Percentiles rank a stretch among this genome's conserved stretches.
phyloP scores from a whole-genome alignment of 2,888 invertebrate genomes.

The Lissonota sp. region DNA sequence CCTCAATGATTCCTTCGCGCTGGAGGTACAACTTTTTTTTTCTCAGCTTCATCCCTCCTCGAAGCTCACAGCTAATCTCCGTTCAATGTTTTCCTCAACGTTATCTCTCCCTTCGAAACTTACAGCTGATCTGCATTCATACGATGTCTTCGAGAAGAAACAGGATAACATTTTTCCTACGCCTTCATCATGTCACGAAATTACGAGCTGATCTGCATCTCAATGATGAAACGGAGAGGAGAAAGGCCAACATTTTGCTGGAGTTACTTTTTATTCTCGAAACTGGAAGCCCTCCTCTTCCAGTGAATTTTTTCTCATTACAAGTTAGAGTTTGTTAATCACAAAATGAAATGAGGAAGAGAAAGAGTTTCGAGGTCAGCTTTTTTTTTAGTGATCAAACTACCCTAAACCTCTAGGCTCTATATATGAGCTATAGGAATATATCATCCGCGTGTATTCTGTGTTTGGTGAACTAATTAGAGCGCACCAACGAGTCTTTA shows the following conservation, averaged over 20 bases:
- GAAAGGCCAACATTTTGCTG: too few relatives aligned
- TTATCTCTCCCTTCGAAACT: background rate
- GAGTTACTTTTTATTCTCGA: too few relatives aligned
- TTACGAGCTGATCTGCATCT: too few relatives aligned
- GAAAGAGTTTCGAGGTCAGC: background rate
- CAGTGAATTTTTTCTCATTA: background rate
- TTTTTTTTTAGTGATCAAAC: background rate
- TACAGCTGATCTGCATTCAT: background rate
- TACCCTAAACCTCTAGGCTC: background rate
- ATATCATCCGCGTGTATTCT: background rate
- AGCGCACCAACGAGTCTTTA: too few relatives aligned
- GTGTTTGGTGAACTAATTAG: background rate
- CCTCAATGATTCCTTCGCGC: background rate
- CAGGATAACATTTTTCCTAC: too few relatives aligned
- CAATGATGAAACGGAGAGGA: too few relatives aligned
- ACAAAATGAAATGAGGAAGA: background rate
- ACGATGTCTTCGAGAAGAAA: too few relatives aligned
- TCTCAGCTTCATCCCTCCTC: too few relatives aligned
- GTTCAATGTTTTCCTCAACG: too few relatives aligned
- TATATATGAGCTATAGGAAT: background rate
- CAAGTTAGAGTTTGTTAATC: background rate
- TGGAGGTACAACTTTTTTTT: too few relatives aligned
- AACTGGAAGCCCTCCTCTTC: background rate
- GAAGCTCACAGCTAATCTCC: too few relatives aligned
- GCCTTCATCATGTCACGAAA: too few relatives aligned